phyloP scores from a whole-genome alignment of 1,140 invertebrate genomes.

The Neodiprion fabricii region DNA sequence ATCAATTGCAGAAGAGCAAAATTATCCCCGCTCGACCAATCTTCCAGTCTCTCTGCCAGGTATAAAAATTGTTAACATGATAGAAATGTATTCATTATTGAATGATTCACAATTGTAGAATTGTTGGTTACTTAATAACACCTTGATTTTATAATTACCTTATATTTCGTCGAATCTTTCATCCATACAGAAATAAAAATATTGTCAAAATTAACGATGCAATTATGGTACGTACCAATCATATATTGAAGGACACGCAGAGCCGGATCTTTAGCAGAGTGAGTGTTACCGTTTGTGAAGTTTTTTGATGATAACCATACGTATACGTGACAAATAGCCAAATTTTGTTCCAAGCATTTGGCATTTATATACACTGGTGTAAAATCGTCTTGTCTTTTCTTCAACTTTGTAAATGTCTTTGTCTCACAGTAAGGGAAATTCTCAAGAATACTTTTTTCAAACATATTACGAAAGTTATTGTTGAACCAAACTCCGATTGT shows the following conservation, averaged over 20 bases:
- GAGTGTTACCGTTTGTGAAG: constrained; percentile 21
- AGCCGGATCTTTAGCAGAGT: constrained; percentile 36
- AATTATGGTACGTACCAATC: constrained; percentile 21
- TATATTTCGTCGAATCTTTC: constrained; percentile 9
- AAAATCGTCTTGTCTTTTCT: constrained; percentile 44
- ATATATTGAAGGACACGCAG: constrained; percentile 33
- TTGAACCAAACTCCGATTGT: constrained; percentile 57
- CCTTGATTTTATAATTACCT: constrained; percentile 1
- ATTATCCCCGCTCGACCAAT: constrained; percentile 36
- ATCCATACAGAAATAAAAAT: constrained; percentile 21
- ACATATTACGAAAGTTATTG: constrained; percentile 59
- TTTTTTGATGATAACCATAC: constrained; percentile 47
- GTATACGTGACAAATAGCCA: constrained; percentile 49
- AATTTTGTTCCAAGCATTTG: constrained; percentile 46
- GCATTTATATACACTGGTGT: constrained; percentile 18
- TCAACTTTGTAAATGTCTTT: constrained; percentile 25
- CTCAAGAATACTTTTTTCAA: constrained; percentile 61
- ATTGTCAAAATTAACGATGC: no score
- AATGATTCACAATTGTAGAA: constrained; percentile 3
- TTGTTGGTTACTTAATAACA: no score
- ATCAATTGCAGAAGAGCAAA: constrained; percentile 41
- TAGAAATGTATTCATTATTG: background rate
- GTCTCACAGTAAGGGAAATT: constrained; percentile 63
- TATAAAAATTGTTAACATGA: constrained; percentile 21
- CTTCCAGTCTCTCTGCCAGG: constrained; percentile 39